Evolutionary conservation across 2,113 vertebrate species (phyloP).

Genomic region (Phrynosoma platyrhinos): DNA sequence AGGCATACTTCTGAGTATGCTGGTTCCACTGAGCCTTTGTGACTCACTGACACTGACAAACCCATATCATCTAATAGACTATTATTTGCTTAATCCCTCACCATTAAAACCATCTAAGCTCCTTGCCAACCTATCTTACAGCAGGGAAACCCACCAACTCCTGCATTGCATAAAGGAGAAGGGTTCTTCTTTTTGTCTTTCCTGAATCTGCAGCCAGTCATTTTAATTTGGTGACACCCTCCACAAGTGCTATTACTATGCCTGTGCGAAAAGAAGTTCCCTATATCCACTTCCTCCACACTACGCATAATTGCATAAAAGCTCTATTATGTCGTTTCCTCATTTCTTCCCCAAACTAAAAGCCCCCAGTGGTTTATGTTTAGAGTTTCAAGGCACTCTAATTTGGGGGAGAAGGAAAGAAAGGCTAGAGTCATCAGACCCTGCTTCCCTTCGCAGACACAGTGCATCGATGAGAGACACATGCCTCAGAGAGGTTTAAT

Average conservation of each 20-base stretch:
- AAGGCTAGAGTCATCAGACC: background rate
- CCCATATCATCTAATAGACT: too few relatives aligned
- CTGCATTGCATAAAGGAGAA: background rate
- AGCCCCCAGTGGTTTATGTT: background rate
- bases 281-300: background rate
- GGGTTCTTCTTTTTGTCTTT: background rate
- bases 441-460: background rate
- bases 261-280: background rate
- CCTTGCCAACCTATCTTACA: background rate
- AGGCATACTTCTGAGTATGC: background rate
- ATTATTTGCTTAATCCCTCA: background rate
- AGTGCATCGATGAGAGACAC: background rate
- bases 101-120: background rate
- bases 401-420: background rate
- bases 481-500: conserved; percentile 34
- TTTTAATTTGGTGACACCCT: background rate
- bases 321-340: background rate
- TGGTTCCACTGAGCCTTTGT: background rate
- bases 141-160: background rate
- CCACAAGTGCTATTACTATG: background rate
- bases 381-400: background rate
- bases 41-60: background rate
- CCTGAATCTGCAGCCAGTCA: background rate
- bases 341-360: background rate
- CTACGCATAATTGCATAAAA: background rate